A percentile compares a stretch with the other conserved stretches of the same genome.
These are phyloP conservation scores for Oplegnathus fasciatus DNA, from an alignment of 2,113 vertebrate genomes.

Conservation along the genomic window DNA sequence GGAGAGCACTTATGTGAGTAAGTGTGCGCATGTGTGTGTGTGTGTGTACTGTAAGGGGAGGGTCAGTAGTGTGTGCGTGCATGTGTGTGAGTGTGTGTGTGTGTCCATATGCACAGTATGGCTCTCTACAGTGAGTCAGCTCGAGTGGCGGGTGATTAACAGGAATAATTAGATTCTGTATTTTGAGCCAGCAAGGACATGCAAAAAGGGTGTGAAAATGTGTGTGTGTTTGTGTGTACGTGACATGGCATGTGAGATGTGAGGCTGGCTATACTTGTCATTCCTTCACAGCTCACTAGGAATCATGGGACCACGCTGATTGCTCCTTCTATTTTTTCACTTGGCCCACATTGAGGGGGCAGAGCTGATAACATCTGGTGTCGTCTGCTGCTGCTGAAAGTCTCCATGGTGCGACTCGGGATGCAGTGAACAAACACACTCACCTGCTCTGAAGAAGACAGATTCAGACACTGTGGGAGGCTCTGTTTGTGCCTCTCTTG, in stretches of 20 bases:
- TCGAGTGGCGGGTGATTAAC: constrained; percentile 67
- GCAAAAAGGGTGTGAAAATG: constrained; percentile 47
- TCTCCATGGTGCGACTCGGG: constrained; percentile 31
- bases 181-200: constrained; percentile 61
- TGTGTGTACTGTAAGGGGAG: constrained; percentile 58
- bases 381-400: constrained; percentile 47
- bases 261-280: constrained; percentile 48
- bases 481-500: neutral
- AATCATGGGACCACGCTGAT: constrained; percentile 64
- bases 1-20: constrained; percentile 73
- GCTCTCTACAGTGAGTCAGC: constrained; percentile 67
- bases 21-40: constrained; percentile 69
- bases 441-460: constrained; percentile 27
- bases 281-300: constrained; percentile 69
- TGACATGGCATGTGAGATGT: constrained; percentile 27
- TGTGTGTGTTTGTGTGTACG: constrained; percentile 32
- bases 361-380: constrained; percentile 52
- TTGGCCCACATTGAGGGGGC: constrained; percentile 45
- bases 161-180: constrained; percentile 77
- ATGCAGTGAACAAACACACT: neutral
- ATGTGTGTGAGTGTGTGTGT: constrained; percentile 55
- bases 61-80: constrained; percentile 53
- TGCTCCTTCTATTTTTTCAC: constrained; percentile 59
- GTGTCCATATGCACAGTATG: constrained; percentile 44
- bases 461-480: constrained; percentile 32